Base-by-base conservation (phyloP, 2,113 vertebrate species). In the Menura novaehollandiae region DNA sequence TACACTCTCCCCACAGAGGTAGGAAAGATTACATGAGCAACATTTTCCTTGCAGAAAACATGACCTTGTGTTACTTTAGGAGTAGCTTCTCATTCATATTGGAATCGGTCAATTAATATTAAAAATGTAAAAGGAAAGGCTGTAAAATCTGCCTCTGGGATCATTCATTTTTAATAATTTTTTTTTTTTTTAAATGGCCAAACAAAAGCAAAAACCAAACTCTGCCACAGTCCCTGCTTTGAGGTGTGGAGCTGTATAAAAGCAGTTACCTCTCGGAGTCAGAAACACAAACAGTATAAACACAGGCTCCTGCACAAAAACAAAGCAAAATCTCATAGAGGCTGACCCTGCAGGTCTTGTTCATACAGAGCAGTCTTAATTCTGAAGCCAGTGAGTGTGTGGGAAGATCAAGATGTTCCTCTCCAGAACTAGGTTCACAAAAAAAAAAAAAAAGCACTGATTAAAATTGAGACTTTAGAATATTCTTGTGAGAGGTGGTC, bases 121-220 rank as follows among this genome's bases (percentile, higher is more conserved):
- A 95, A 96, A 96, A 93, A 92, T 95, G 76, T 75, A 95, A 81
- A 81, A 92, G 86, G 43, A 58, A 92, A 78, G 43, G 43, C 76
- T 78, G 35, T 47, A 80, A 77, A 87, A 86, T 28, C 64, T 87
- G 47, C 44, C 69, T 84, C 43, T n/a, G 47, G 76, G 55, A 86
- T 91, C 79, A 93, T 92, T 86, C 10, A 69, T 95, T 89, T 95
- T 91, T 93, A 74, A 74, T 91, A 1, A 5, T 33, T 63, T n/a
- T n/a, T n/a, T 33, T 56, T 80, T 80, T 67, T 63, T 77, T 77
- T 30, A 22, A 88, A 71, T 10, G 17, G 47, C 30, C 43, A 92
- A 92, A 92, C 32, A 77, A 85, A 76, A 63, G 19, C 37, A 63
- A 77, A 95, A n/a, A 69, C 0, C 52, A 33, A 75, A 44, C 39